Conservation (phyloP, 2,797 vertebrate species). For the Cyprinella venusta region DNA sequence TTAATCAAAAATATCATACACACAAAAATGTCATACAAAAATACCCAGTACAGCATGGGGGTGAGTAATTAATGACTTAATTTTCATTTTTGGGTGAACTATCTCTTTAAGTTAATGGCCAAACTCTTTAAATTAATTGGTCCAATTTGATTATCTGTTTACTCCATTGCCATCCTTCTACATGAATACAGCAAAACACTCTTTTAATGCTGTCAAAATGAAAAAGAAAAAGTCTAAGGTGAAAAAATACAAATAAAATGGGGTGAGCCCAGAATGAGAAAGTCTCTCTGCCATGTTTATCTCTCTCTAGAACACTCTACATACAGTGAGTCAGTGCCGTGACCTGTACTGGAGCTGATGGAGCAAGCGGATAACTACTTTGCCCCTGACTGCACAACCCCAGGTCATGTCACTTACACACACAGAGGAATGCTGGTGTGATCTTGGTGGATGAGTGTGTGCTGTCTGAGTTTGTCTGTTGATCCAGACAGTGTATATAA, state of each 20-base stretch:
- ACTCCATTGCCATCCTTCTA: not conserved
- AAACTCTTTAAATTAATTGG: not conserved
- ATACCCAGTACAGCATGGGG: too few species aligned
- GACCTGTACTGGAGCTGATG: constrained; percentile 34
- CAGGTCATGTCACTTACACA: constrained; percentile 62
- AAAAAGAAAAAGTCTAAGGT: not conserved
- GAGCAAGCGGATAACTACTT: constrained; percentile 29
- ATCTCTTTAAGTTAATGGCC: too few species aligned
- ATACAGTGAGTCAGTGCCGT: constrained; percentile 40
- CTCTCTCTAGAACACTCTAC: not conserved
- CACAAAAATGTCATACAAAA: too few species aligned
- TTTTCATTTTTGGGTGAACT: too few species aligned
- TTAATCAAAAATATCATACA: too few species aligned
- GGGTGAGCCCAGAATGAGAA: not conserved
- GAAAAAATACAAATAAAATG: not conserved
- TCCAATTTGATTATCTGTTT: not conserved
- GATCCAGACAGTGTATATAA: constrained; percentile 22
- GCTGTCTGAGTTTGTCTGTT: constrained; percentile 65
- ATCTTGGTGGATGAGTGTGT: constrained; percentile 59
- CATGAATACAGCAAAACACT: not conserved
- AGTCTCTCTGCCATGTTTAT: not conserved
- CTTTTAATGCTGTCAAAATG: not conserved
- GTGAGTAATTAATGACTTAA: too few species aligned
- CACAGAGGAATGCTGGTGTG: constrained; percentile 68
- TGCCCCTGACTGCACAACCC: constrained; percentile 58